A percentile compares a stretch with the other conserved stretches of the same genome.
Conservation (phyloP, 2,888 invertebrate species). For the Phlogophora meticulosa region DNA sequence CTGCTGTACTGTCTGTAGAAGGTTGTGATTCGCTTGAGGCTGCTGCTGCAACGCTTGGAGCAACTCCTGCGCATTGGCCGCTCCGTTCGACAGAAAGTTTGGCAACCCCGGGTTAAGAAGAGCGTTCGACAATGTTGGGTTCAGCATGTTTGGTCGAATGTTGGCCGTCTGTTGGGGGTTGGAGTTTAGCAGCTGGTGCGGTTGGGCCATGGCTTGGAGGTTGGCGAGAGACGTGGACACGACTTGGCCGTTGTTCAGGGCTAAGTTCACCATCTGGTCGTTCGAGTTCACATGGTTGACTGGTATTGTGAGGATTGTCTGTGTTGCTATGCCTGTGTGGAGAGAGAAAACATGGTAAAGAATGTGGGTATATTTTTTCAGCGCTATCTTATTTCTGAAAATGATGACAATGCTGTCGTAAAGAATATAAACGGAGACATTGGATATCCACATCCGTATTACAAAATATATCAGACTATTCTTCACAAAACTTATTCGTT, state of each 20-base stretch:
- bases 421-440: not conserved
- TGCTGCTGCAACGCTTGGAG: conserved; percentile 93
- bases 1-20: conserved; percentile 88
- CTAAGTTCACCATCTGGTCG: conserved; percentile 94
- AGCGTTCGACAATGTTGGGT: conserved; percentile 93
- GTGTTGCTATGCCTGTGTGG: conserved; percentile 96
- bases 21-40: conserved; percentile 88
- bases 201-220: conserved; percentile 94
- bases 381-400: not conserved
- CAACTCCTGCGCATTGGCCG: conserved; percentile 93
- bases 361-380: not conserved
- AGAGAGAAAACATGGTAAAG: conserved; percentile 27
- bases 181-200: conserved; percentile 92
- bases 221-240: conserved; percentile 96
- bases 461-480: conserved; percentile 6
- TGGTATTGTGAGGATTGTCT: conserved; percentile 98
- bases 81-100: conserved; percentile 94
- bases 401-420: not conserved
- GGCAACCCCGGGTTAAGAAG: conserved; percentile 93
- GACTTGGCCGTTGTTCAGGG: conserved; percentile 96
- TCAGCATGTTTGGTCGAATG: conserved; percentile 89
- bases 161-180: conserved; percentile 89
- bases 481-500: conserved; percentile 4
- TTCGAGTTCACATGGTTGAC: conserved; percentile 96
- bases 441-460: not conserved